These are phyloP conservation scores for Ispidina picta DNA, from an alignment of 2,797 vertebrate genomes.

Conservation along the genomic window DNA sequence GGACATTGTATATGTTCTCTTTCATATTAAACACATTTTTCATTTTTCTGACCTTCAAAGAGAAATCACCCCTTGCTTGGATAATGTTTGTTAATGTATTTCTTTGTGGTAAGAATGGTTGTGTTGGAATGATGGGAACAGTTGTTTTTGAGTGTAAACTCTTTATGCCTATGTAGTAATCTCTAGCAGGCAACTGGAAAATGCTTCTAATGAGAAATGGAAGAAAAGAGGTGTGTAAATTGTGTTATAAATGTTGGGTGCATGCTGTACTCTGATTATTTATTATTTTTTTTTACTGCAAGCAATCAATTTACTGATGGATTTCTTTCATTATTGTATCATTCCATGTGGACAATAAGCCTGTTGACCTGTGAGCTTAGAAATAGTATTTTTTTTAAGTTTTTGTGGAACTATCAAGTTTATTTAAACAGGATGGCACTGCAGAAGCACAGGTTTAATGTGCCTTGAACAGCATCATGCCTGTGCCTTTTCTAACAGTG, in stretches of 20 bases:
- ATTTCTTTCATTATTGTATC: not conserved
- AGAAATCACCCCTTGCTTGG: not conserved
- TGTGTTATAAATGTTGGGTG: not conserved
- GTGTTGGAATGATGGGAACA: not conserved
- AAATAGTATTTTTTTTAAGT: not conserved
- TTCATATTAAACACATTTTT: not conserved
- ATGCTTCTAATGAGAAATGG: not conserved
- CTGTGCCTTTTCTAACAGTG: not conserved
- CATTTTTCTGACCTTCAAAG: not conserved
- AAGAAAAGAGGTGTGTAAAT: not conserved
- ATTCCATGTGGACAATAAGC: not conserved
- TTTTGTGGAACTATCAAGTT: not conserved
- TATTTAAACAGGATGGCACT: not conserved
- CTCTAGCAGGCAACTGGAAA: not conserved
- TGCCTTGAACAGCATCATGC: not conserved
- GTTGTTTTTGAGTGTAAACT: not conserved
- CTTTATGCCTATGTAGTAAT: not conserved
- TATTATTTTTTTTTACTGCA: not conserved
- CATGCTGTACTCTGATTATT: not conserved
- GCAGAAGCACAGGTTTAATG: not conserved
- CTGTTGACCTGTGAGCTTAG: not conserved
- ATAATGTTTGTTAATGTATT: not conserved
- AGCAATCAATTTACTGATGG: not conserved
- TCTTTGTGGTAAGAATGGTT: not conserved
- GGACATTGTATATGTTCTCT: not conserved